A percentile compares a stretch with the other conserved stretches of the same genome.
Conservation (phyloP, 2,113 vertebrate genomes). For the Lamprotornis superbus region DNA sequence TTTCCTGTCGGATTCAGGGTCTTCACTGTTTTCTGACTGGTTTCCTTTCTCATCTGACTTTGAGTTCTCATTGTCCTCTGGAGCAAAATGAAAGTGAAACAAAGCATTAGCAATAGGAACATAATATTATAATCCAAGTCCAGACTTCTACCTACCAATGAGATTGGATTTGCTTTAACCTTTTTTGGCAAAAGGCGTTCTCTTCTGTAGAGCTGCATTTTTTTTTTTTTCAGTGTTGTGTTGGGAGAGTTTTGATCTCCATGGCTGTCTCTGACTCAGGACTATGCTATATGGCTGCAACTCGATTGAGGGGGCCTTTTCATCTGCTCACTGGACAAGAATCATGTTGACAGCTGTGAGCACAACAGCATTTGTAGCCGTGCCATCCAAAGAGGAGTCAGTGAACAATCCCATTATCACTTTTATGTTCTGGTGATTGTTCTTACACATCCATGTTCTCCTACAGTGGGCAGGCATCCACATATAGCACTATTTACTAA, state of each 20-base stretch:
- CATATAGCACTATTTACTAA: not conserved
- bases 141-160: not conserved
- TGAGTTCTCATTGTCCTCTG: slow-evolving; percentile 92
- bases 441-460: not conserved
- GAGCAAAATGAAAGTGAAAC: slow-evolving; percentile 50
- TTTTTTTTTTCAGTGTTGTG: not conserved
- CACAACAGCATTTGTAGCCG: not conserved
- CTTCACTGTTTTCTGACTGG: slow-evolving; percentile 90
- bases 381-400: not conserved
- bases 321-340: not conserved
- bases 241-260: not conserved
- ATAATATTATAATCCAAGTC: not conserved
- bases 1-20: slow-evolving; percentile 87
- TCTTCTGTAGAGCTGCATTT: not conserved
- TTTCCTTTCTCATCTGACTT: slow-evolving; percentile 92
- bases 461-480: not conserved
- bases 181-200: not conserved
- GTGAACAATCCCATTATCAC: not conserved
- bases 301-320: not conserved
- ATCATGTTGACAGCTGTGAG: not conserved
- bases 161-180: not conserved
- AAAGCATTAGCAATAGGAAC: slow-evolving; percentile 20
- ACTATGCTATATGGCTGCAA: not conserved
- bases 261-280: not conserved
- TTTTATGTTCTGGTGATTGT: not conserved